phyloP scores from a whole-genome alignment of 2,113 vertebrate species.

The Porphyrio hochstetteri region DNA sequence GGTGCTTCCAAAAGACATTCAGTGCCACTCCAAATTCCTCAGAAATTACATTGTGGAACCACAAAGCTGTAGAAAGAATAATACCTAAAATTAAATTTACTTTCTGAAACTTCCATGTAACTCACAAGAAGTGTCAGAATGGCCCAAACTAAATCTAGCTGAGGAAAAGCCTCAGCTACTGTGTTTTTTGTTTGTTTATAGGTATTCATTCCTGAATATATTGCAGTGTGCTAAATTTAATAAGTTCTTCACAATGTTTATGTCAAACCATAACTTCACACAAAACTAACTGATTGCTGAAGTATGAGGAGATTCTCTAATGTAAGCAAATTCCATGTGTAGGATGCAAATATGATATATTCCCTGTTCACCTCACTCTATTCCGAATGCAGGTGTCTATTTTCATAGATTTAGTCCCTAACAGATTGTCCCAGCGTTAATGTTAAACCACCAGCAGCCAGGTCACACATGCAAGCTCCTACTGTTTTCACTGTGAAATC shows the following conservation, averaged over 20 bases:
- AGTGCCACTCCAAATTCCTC: conserved; percentile 93
- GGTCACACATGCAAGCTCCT: background rate
- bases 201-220: background rate
- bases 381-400: background rate
- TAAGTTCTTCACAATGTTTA: background rate
- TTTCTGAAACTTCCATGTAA: background rate
- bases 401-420: conserved; percentile 23
- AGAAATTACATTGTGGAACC: conserved; percentile 95
- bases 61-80: conserved; percentile 82
- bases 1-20: conserved; percentile 95
- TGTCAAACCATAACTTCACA: background rate
- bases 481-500: background rate
- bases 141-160: conserved; percentile 22
- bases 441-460: conserved; percentile 29
- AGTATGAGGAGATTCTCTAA: background rate
- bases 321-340: background rate
- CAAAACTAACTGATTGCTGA: background rate
- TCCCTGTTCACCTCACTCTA: background rate
- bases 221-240: background rate
- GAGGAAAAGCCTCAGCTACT: conserved; percentile 28
- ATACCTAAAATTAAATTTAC: conserved; percentile 42
- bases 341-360: background rate
- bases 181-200: background rate
- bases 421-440: conserved; percentile 5
- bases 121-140: conserved; percentile 15